phyloP scores from a whole-genome alignment of 2,113 vertebrate genomes.

The Sorex fumeus region DNA sequence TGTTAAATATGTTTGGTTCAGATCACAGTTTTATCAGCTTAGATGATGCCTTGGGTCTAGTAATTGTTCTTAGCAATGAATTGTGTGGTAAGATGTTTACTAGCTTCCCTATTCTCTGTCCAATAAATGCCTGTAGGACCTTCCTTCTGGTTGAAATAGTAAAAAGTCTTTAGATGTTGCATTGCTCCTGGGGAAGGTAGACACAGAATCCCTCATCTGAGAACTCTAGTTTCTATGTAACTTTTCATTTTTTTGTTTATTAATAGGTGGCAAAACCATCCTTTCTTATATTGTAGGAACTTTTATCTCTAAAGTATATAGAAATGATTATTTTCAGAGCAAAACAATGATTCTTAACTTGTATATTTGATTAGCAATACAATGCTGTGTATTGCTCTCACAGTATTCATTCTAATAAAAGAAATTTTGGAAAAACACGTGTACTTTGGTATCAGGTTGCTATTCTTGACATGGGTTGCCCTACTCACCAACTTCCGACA shows the following conservation, averaged over 20 bases:
- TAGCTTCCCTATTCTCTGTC: neutral
- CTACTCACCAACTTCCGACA: neutral
- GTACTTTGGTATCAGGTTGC: neutral
- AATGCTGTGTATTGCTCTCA: no score
- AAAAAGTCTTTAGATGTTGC: neutral
- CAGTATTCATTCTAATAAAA: neutral
- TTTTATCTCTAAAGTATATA: neutral
- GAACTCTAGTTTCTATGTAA: neutral
- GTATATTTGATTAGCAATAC: neutral
- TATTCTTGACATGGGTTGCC: neutral
- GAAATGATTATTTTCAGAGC: neutral
- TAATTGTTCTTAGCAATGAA: neutral
- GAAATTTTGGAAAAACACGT: neutral
- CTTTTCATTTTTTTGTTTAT: neutral
- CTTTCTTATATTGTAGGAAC: constrained; percentile 7
- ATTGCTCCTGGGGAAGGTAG: neutral
- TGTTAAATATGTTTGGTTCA: no score
- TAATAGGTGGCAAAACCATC: neutral
- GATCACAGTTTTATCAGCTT: neutral
- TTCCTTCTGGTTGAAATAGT: neutral
- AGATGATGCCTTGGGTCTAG: neutral
- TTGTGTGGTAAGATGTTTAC: no score
- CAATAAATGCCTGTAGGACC: no score
- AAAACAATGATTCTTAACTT: neutral
- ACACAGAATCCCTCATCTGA: neutral